A percentile compares a stretch with the other conserved stretches of the same genome.
phyloP scores from a whole-genome alignment of 37 sponge, comb jelly and placozoan species.

The Chondrilla cf. caribensis region DNA sequence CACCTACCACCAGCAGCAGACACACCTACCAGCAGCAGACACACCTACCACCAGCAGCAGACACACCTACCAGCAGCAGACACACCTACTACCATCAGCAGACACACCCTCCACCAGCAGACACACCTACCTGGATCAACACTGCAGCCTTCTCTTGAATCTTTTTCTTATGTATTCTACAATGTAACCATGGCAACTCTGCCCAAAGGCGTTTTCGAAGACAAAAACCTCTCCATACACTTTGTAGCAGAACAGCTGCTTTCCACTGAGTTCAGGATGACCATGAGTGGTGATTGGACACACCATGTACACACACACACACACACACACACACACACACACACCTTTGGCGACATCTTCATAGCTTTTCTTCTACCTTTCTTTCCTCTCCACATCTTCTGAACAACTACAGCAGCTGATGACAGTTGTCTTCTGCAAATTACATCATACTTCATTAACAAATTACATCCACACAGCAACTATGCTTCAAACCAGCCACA shows the following conservation, averaged over 20 bases:
- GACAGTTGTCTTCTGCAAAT: neutral
- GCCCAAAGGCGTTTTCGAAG: neutral
- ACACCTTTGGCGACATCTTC: neutral
- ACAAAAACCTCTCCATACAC: conserved; percentile 32
- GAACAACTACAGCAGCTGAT: conserved; percentile 5
- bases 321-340: neutral
- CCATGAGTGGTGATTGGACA: neutral
- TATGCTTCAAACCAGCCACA: too few species aligned
- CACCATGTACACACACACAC: neutral
- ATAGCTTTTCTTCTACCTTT: neutral
- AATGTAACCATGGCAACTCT: conserved; percentile 12
- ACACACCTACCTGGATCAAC: conserved; percentile 23
- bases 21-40: neutral
- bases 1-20: neutral
- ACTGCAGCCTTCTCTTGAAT: conserved; percentile 21
- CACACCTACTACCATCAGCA: neutral
- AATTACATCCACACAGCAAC: too few species aligned
- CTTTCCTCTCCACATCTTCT: conserved; percentile 30
- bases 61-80: neutral
- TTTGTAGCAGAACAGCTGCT: conserved; percentile 38
- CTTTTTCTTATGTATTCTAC: neutral
- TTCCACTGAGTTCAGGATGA: neutral
- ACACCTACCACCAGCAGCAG: neutral
- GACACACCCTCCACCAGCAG: neutral
- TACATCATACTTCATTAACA: too few species aligned